A percentile compares a stretch with the other conserved stretches of the same genome.
Evolutionary conservation across 2,888 invertebrate genomes (phyloP).

Genomic region (Hartigia nigra): DNA sequence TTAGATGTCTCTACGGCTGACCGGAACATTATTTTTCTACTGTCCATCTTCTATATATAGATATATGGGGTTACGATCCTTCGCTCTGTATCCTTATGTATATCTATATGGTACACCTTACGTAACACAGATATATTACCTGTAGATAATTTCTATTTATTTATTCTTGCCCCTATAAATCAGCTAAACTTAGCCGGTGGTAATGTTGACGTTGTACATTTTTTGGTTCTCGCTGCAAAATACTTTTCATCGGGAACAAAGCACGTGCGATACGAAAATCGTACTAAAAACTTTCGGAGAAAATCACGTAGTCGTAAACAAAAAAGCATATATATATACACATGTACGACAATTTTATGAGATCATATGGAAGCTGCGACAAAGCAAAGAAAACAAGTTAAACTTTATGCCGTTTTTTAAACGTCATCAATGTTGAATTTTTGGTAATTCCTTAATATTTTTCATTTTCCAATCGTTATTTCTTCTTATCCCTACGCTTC

Average conservation of each 20-base stretch:
- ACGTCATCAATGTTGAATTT: neutral
- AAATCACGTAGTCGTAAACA: neutral
- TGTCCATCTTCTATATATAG: no score
- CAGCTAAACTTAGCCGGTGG: neutral
- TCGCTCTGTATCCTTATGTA: neutral
- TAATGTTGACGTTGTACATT: neutral
- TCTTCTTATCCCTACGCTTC: neutral
- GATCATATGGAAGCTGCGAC: neutral
- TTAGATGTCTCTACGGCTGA: neutral
- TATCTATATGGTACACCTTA: neutral
- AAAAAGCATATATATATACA: neutral
- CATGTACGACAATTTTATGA: neutral
- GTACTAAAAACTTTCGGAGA: neutral
- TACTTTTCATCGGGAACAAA: neutral
- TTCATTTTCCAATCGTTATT: neutral
- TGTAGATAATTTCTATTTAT: neutral
- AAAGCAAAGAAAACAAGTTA: neutral
- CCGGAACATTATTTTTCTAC: neutral
- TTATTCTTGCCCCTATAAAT: neutral
- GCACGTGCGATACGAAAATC: neutral
- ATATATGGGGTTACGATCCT: no score
- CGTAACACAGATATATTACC: neutral
- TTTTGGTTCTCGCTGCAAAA: neutral
- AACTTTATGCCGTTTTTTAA: neutral
- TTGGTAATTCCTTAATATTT: neutral